Percentiles rank a stretch among this genome's conserved stretches.
These are phyloP conservation scores for Teleogryllus occipitalis DNA, from an alignment of 1,140 invertebrate species.

Conservation along the genomic window DNA sequence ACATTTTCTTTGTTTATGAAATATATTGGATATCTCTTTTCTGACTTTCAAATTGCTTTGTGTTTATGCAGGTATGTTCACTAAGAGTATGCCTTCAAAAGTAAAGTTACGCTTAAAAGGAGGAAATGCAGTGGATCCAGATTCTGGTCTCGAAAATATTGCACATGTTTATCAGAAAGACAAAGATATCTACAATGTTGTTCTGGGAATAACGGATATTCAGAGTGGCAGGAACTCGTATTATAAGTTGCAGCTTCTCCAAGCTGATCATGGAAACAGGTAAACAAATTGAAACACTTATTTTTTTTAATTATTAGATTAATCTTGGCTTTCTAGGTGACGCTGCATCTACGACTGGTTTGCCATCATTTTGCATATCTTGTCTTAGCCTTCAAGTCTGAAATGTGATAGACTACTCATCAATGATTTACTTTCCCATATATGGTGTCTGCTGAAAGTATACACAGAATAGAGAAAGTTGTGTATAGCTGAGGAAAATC, in stretches of 20 bases:
- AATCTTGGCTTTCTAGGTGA: background rate
- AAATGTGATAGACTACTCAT: no score
- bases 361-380: no score
- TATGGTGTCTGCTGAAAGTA: no score
- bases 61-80: constrained; percentile 23
- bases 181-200: constrained; percentile 61
- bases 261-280: constrained; percentile 58
- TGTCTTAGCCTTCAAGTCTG: no score
- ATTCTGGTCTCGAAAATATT: constrained; percentile 66
- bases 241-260: constrained; percentile 89
- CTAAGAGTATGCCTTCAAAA: constrained; percentile 32
- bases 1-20: no score
- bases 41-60: no score
- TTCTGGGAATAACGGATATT: constrained; percentile 79
- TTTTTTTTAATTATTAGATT: background rate
- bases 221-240: constrained; percentile 82
- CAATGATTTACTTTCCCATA: no score
- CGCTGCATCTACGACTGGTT: background rate
- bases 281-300: constrained; percentile 33
- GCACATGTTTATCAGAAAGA: constrained; percentile 68
- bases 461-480: no score
- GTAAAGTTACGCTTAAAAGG: constrained; percentile 77
- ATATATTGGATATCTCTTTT: no score
- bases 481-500: no score
- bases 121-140: constrained; percentile 83